Base-by-base conservation (phyloP, 2,797 vertebrate genomes). In the Hafferia zeledoni region DNA sequence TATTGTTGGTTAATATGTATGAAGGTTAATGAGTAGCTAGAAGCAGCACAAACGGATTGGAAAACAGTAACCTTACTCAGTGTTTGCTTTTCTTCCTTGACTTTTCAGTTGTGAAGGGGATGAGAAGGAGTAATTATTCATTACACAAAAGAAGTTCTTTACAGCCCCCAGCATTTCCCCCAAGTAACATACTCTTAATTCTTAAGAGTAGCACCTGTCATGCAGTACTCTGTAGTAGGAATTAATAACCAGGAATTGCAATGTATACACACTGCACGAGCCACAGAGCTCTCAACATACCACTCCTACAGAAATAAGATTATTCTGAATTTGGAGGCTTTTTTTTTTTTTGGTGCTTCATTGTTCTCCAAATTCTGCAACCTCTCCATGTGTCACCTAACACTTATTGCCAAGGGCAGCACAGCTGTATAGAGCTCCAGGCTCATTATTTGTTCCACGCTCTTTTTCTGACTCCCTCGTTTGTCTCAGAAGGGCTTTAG, bases 11-110 rank as follows among this genome's bases (percentile, higher is more conserved):
- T 95, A 94, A 61, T 91, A 49, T 63, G 46, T 60, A 30, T 87
- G 43, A 68, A 82, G 87, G 94, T 95, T 97, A 96, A 97, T 97
- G 63, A 88, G 50, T 96, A 95, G 88, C 95, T 70, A 60, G 47
- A 64, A 89, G 65, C 17, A 91, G 65, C 55, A 53, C 7, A 4
- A 70, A 16, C 0, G 1, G 68, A 52, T 37, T 46, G 53, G 56
- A 67, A 86, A 82, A 33, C 27, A 39, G 79, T 69, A 69, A 95
- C 63, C 31, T 94, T 53, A 30, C 44, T 76, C 28, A 10, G 56
- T 89, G 80, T 92, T 96, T 91, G 71, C 56, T 91, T 89, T 94
- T 49, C 35, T 83, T 74, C 52, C 65, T 50, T 85, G 70, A 41
- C 60, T 93, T 89, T 49, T 31, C 41, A 52, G 50, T 31, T 83